Conservation (phyloP, 2,113 vertebrate species). For the Silurus glanis region DNA sequence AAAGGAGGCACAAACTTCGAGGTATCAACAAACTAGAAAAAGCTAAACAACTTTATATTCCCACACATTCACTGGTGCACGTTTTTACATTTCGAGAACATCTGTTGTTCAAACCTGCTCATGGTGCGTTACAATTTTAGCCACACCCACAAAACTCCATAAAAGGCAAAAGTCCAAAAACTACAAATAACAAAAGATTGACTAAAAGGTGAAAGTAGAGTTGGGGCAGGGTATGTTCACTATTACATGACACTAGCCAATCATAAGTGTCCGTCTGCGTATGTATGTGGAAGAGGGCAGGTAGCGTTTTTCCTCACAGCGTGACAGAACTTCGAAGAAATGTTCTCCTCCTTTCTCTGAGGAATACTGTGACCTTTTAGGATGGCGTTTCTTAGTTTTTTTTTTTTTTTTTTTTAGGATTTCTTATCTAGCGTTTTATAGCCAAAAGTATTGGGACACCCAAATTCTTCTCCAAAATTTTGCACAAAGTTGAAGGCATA, state of each 20-base stretch:
- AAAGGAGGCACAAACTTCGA: slow-evolving; percentile 78
- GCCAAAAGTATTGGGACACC: too few species aligned
- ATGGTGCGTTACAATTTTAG: background rate
- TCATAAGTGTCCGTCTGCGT: background rate
- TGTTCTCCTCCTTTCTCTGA: background rate
- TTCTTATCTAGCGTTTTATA: too few species aligned
- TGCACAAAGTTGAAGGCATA: too few species aligned
- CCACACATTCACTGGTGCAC: background rate
- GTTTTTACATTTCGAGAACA: too few species aligned
- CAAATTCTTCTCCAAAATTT: too few species aligned
- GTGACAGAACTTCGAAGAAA: too few species aligned
- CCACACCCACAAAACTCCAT: background rate
- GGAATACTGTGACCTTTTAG: background rate
- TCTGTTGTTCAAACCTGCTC: background rate
- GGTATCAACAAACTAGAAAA: slow-evolving; percentile 66
- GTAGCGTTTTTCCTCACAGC: background rate
- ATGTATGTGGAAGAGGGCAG: background rate
- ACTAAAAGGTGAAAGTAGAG: background rate
- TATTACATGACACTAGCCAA: background rate
- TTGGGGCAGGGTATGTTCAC: too few species aligned
- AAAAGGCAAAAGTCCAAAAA: background rate
- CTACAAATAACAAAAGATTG: background rate
- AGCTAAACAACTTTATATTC: too few species aligned
- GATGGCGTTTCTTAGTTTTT: background rate
- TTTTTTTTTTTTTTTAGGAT: too few species aligned